A percentile compares a stretch with the other conserved stretches of the same genome.
These are phyloP conservation scores for Sphecodes monilicornis DNA, from an alignment of 2,888 invertebrate genomes.

Conservation along the genomic window DNA sequence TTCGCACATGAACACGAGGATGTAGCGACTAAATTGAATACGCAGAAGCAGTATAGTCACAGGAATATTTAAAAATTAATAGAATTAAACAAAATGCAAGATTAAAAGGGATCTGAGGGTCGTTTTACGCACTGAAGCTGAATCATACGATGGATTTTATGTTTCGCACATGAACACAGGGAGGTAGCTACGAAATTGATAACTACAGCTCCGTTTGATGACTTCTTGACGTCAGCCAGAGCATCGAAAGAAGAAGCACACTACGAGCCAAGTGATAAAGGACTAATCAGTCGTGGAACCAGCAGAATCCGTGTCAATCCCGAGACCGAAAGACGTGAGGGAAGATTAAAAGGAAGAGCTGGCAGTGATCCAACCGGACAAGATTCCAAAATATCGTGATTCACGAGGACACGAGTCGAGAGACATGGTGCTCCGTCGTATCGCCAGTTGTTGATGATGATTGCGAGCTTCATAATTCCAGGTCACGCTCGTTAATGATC, in stretches of 20 bases:
- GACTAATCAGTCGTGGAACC: conserved; percentile 6
- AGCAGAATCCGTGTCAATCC: conserved; percentile 5
- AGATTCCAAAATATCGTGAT: conserved; percentile 29
- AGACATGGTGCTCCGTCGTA: neutral
- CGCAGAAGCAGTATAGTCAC: no score
- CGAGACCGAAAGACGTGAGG: neutral
- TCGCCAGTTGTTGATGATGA: conserved; percentile 23
- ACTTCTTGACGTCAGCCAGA: neutral
- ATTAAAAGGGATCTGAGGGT: no score
- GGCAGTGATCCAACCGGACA: conserved; percentile 42
- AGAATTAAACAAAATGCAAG: no score
- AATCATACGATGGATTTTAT: no score
- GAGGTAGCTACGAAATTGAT: neutral
- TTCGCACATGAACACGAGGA: no score
- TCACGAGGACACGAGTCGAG: conserved; percentile 18
- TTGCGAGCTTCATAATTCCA: conserved; percentile 45
- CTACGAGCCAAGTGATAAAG: conserved; percentile 7
- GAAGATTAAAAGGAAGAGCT: conserved; percentile 47
- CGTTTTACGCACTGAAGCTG: no score
- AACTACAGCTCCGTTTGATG: neutral
- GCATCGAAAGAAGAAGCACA: neutral
- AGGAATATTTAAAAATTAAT: no score
- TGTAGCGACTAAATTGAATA: no score
- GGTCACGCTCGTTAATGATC: conserved; percentile 55
- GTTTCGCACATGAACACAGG: no score